Evolutionary conservation across 2,797 vertebrate species (phyloP).

Genomic region (Zalophus californianus): DNA sequence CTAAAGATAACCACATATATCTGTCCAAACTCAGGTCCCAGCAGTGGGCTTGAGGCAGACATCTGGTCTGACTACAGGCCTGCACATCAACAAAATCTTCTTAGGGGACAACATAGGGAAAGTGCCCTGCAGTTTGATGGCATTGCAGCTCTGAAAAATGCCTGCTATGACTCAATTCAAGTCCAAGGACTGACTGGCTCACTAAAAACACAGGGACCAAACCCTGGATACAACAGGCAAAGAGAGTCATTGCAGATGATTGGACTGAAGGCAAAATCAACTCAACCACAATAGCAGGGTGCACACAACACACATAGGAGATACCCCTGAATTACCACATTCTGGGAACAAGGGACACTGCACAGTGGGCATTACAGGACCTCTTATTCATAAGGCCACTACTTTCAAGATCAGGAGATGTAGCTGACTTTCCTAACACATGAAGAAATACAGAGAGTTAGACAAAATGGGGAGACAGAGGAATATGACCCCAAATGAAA

Average conservation of each 20-base stretch:
- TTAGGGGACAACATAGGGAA: background rate
- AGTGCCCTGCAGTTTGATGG: background rate
- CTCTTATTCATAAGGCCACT: background rate
- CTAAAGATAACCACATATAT: background rate
- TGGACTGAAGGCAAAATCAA: background rate
- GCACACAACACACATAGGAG: background rate
- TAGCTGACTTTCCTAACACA: background rate
- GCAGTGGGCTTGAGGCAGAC: background rate
- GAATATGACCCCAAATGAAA: background rate
- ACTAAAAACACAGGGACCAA: background rate
- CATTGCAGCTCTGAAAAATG: background rate
- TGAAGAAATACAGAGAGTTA: background rate
- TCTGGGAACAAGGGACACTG: background rate
- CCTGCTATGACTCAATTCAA: background rate
- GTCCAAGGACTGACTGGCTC: background rate
- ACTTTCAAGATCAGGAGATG: background rate
- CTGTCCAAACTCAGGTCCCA: background rate
- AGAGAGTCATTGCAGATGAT: background rate
- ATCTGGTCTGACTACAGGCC: background rate
- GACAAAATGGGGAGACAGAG: background rate
- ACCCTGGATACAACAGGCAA: background rate
- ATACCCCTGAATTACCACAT: background rate
- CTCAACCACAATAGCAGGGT: background rate
- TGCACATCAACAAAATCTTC: background rate
- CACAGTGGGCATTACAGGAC: background rate